phyloP scores from a whole-genome alignment of 2,888 invertebrate species.

The Endotricha flammealis region DNA sequence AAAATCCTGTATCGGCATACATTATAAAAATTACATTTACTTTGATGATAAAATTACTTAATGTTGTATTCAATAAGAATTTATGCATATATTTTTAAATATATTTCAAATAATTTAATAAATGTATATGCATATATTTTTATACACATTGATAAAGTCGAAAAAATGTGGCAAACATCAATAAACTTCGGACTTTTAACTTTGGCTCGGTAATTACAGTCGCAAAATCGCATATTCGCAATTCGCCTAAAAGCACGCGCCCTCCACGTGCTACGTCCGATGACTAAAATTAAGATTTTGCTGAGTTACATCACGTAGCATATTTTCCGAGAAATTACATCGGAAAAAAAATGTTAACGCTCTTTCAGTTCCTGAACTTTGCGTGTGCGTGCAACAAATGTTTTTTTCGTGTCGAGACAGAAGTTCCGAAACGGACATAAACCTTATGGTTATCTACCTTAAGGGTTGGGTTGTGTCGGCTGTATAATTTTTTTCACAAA shows the following conservation, averaged over 20 bases:
- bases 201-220: too few species aligned
- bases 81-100: too few species aligned
- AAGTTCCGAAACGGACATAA: not conserved
- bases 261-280: slow-evolving; percentile 29
- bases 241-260: slow-evolving; percentile 23
- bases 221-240: slow-evolving; percentile 15
- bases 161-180: too few species aligned
- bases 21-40: too few species aligned
- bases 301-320: slow-evolving; percentile 61
- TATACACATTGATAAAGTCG: too few species aligned
- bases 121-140: too few species aligned
- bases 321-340: slow-evolving; percentile 64
- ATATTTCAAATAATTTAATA: too few species aligned
- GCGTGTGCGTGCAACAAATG: slow-evolving; percentile 31
- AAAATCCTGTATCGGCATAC: too few species aligned
- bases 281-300: slow-evolving; percentile 61
- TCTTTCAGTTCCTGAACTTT: slow-evolving; percentile 30
- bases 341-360: slow-evolving; percentile 40
- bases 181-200: too few species aligned
- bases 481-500: slow-evolving; percentile 4
- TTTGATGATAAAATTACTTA: too few species aligned
- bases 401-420: slow-evolving; percentile 9
- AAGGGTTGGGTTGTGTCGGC: not conserved
- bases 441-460: not conserved
- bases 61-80: too few species aligned